Base-by-base conservation (phyloP, 2,113 vertebrate genomes). In the Trematomus loennbergii region DNA sequence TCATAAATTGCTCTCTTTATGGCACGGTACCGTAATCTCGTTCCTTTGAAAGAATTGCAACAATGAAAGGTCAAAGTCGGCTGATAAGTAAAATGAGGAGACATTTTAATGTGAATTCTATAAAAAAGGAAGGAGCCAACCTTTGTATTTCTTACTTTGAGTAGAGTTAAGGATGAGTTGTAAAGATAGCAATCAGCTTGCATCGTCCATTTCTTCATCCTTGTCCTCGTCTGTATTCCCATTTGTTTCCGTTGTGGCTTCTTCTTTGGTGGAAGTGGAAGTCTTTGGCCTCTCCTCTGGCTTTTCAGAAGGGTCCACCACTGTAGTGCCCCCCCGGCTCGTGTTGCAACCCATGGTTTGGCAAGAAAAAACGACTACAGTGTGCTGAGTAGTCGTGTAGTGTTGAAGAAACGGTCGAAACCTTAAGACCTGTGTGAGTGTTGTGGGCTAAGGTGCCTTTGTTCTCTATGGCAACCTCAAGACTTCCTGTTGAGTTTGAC, bases 271-370 rank as follows among this genome's bases (percentile, higher is more conserved):
- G 3, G 85, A 89, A 4, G 79, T 15, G 4, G 78, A 88, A 0
- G 78, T 92, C 25, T 88, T 81, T 0, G 83, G 89, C 52, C 90
- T 89, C 43, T 93, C 87, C 48, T 82, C 68, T 8, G 92, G 89
- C 60, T 90, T 85, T 36, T 91, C 83, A 29, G 83, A 73, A 0
- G 90, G 84, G 58, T 95, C 93, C 70, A 90, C 82, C 58, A 86
- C 93, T 5, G 71, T 4, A n/a, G 57, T 52, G 15, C 33, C 87
- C 40, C 36, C 87, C 40, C 87, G 90, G 53, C 94, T 94, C 7
- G 90, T 77, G 87, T 84, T 91, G 72, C 94, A 95, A 25, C 92
- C 94, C 93, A 94, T 95, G n/a, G 67, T 88, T 61, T 22, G 8
- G 4, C 6, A 2, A 63, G 66, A 66, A 15, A 2, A n/a, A 17